phyloP scores from a whole-genome alignment of 2,797 vertebrate genomes.

The Sebastes cheni region DNA sequence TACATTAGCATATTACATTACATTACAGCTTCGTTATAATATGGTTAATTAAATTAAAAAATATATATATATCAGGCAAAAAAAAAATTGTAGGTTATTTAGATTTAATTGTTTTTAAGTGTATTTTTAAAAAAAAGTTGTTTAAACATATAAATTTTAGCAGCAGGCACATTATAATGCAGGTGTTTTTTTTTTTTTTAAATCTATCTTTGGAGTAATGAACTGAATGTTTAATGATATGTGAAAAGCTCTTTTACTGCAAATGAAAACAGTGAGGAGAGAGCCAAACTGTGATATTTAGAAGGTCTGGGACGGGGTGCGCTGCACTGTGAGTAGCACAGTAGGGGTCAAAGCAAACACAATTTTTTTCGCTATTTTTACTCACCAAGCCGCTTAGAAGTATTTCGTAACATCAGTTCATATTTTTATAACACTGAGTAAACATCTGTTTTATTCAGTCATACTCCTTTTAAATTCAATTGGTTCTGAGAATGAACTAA shows the following conservation, averaged over 20 bases:
- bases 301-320: background rate
- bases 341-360: slow-evolving; percentile 32
- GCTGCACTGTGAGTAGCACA: slow-evolving; percentile 32
- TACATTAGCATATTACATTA: background rate
- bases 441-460: slow-evolving; percentile 26
- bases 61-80: too few species aligned
- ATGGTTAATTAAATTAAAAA: background rate
- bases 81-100: background rate
- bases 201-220: background rate
- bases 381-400: slow-evolving; percentile 32
- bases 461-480: background rate
- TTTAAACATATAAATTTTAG: background rate
- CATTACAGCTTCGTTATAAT: background rate
- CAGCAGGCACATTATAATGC: background rate
- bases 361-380: slow-evolving; percentile 57
- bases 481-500: background rate
- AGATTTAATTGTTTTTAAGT: background rate
- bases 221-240: background rate
- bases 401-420: slow-evolving; percentile 36
- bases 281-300: slow-evolving; percentile 25
- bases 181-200: background rate
- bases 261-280: background rate
- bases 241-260: background rate
- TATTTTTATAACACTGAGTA: slow-evolving; percentile 22
- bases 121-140: background rate